Conservation (phyloP, 2,797 vertebrate species). For the Oreortyx pictus region DNA sequence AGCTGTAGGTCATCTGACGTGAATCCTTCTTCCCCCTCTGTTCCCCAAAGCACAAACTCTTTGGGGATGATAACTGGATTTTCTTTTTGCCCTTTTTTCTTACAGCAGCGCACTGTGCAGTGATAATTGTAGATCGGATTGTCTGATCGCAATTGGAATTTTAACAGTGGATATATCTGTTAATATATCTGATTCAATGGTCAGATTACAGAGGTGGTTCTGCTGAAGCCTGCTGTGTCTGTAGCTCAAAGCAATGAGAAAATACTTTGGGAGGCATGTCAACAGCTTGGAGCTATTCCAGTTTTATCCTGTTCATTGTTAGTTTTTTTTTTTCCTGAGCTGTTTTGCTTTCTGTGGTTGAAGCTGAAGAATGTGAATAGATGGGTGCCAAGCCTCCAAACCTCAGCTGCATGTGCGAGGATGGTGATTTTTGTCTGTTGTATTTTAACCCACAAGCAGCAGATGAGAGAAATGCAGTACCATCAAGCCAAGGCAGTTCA, state of each 20-base stretch:
- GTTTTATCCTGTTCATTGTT: background rate
- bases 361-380: background rate
- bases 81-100: background rate
- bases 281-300: background rate
- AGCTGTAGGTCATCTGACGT: background rate
- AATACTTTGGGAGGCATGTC: background rate
- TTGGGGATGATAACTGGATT: background rate
- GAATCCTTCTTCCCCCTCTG: background rate
- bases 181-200: fast-evolving
- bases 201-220: background rate
- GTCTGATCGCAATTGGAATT: background rate
- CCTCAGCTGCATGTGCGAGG: background rate
- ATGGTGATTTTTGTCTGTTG: background rate
- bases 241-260: background rate
- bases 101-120: background rate
- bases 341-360: background rate
- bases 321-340: background rate
- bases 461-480: background rate
- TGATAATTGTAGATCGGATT: background rate
- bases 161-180: background rate
- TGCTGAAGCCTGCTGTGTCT: background rate
- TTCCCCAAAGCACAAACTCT: background rate
- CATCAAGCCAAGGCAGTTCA: background rate
- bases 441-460: background rate
- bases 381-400: background rate